These are phyloP conservation scores for Oncorhynchus kisutch DNA, from an alignment of 2,113 vertebrate genomes.

Conservation along the genomic window DNA sequence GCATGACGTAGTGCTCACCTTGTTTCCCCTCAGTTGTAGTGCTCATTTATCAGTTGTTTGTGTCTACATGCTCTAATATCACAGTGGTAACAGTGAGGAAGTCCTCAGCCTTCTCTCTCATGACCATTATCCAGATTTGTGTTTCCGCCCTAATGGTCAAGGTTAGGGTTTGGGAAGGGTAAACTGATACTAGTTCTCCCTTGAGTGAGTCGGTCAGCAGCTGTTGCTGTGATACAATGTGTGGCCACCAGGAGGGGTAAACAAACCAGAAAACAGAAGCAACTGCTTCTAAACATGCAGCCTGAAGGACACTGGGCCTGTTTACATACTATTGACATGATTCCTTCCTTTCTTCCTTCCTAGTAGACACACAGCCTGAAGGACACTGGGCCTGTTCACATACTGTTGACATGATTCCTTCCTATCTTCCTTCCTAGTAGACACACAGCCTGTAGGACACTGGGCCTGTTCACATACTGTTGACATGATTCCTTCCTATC, in stretches of 20 bases:
- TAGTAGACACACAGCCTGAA: constrained; percentile 18
- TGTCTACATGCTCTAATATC: too few relatives aligned
- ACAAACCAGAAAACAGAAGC: constrained; percentile 75
- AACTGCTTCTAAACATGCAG: constrained; percentile 42
- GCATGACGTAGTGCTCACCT: not conserved
- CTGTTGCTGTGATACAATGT: constrained; percentile 70
- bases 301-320: not conserved
- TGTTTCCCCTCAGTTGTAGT: too few relatives aligned
- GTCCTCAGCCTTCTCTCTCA: too few relatives aligned
- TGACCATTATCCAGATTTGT: too few relatives aligned
- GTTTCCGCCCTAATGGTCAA: too few relatives aligned
- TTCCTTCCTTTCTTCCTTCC: not conserved
- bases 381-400: not conserved
- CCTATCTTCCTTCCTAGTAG: not conserved
- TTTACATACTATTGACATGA: not conserved
- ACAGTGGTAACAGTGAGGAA: too few relatives aligned
- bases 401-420: too few relatives aligned
- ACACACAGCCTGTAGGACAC: not conserved
- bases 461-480: not conserved
- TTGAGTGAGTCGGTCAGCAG: constrained; percentile 20
- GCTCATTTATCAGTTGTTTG: too few relatives aligned
- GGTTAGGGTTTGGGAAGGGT: too few relatives aligned
- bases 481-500: too few relatives aligned
- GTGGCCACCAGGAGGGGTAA: constrained; percentile 82
- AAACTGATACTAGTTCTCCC: too few relatives aligned